Evolutionary conservation across 2,888 invertebrate genomes (phyloP).

Genomic region (Parnassius mnemosyne): DNA sequence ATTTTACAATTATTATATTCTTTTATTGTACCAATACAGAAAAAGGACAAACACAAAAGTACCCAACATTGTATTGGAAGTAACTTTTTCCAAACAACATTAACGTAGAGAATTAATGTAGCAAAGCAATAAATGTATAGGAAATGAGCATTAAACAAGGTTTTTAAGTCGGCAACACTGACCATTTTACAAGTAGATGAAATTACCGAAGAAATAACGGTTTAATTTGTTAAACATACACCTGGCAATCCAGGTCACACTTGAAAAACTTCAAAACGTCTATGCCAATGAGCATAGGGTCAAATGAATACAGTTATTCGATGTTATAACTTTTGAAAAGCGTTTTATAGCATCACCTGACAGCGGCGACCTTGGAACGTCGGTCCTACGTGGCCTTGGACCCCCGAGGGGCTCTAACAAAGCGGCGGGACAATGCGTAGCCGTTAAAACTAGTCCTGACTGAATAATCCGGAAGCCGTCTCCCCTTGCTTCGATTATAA

Average conservation of each 20-base stretch:
- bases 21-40: too few species aligned
- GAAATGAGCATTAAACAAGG: too few species aligned
- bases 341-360: conserved; percentile 33
- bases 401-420: conserved; percentile 32
- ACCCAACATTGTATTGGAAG: too few species aligned
- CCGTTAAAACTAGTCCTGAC: conserved; percentile 46
- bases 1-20: too few species aligned
- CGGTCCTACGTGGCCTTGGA: conserved; percentile 35
- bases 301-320: conserved; percentile 28
- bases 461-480: conserved; percentile 45
- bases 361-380: conserved; percentile 38
- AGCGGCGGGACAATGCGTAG: conserved; percentile 33
- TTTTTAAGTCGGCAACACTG: too few species aligned
- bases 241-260: conserved; percentile 5
- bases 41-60: too few species aligned
- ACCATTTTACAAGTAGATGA: too few species aligned
- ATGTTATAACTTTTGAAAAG: conserved; percentile 22
- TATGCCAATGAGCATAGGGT: conserved; percentile 13
- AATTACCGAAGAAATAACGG: conserved; percentile 5
- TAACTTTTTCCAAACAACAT: too few species aligned
- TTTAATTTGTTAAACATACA: neutral
- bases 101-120: too few species aligned
- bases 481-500: conserved; percentile 32
- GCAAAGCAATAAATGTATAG: too few species aligned
- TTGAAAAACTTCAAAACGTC: neutral